Base-by-base conservation (phyloP, 2,113 vertebrate genomes). In the Atrichornis clamosus region DNA sequence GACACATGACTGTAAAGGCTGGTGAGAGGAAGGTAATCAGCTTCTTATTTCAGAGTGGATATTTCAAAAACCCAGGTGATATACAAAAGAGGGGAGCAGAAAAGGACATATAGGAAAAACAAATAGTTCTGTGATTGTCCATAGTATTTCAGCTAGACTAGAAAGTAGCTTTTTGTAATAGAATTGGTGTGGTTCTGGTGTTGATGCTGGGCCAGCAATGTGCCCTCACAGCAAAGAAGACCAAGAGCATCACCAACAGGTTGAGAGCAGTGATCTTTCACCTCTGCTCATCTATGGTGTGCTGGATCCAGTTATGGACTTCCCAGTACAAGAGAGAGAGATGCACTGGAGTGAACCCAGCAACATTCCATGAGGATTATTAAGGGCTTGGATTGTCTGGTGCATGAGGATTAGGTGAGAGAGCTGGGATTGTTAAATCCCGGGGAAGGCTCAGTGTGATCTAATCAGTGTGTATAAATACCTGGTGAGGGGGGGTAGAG, bases 61-160 rank as follows among this genome's bases (percentile, higher is more conserved):
- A 55, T 30, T 56, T 58, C 1, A 79, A 58, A 78, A 62, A 58
- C 4, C 0, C 2, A 47, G 41, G 1, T 1, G 1, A 32, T 24
- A 26, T 2, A 27, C 11, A 16, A 33, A 37, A 58, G 15, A 44
- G 8, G 35, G 24, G 24, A 56, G 20, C 56, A 37, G 15, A 44
- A 70, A 37, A 93, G 30, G 58, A 33, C 11, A 21, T 9, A 2
- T 2, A 33, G 46, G 20, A 23, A 53, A 70, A 44, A 49, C 15
- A 0, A 67, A 23, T 28, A 23, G 8, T 39, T 69, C 17, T 32
- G 4, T 69, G 35, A 6, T 30, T 17, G 16, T 33, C 24, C 9
- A 3, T n/a, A 13, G 4, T 14, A 53, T 62, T 49, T 27, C 44
- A 72, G 21, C 11, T 64, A 41, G n/a, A 44, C 13, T 44, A 19